These are phyloP conservation scores for Drosophila macrospina DNA, from an alignment of 2,888 invertebrate genomes.

Conservation along the genomic window DNA sequence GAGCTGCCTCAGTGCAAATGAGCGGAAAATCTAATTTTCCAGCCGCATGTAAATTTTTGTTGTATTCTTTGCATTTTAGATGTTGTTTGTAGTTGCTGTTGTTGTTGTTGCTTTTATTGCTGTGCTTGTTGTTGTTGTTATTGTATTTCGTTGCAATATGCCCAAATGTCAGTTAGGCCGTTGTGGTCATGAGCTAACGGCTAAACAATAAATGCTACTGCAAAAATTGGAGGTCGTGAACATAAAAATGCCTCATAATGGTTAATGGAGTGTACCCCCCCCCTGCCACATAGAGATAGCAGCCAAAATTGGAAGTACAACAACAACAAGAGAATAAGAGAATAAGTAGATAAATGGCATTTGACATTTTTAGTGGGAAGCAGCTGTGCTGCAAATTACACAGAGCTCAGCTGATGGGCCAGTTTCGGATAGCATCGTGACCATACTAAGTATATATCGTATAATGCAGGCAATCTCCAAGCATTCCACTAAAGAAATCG, in stretches of 20 bases:
- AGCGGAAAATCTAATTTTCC: constrained; percentile 78
- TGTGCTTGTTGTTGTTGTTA: constrained; percentile 12
- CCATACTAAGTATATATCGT: constrained; percentile 30
- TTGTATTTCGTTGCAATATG: constrained; percentile 33
- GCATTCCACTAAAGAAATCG: constrained; percentile 73
- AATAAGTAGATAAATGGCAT: constrained; percentile 12
- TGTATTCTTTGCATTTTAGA: constrained; percentile 24
- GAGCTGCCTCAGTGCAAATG: constrained; percentile 64
- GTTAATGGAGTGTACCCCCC: constrained; percentile 29
- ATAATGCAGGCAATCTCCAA: constrained; percentile 49
- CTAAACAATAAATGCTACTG: constrained; percentile 36
- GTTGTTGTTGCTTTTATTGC: too few relatives aligned
- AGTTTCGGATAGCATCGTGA: constrained; percentile 43
- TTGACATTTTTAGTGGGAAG: constrained; percentile 35
- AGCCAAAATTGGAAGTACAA: constrained; percentile 10
- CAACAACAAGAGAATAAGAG: neutral
- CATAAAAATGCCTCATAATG: constrained; percentile 28
- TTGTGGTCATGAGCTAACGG: constrained; percentile 34
- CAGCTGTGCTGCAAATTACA: constrained; percentile 33
- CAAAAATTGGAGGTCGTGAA: constrained; percentile 45
- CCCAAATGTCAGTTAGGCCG: constrained; percentile 42
- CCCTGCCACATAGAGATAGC: constrained; percentile 11
- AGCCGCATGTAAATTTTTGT: constrained; percentile 59
- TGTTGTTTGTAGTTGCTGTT: too few relatives aligned
- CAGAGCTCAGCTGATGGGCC: constrained; percentile 39